Evolutionary conservation across 2,113 vertebrate species (phyloP).

Genomic region (Marcusenius ussheri): DNA sequence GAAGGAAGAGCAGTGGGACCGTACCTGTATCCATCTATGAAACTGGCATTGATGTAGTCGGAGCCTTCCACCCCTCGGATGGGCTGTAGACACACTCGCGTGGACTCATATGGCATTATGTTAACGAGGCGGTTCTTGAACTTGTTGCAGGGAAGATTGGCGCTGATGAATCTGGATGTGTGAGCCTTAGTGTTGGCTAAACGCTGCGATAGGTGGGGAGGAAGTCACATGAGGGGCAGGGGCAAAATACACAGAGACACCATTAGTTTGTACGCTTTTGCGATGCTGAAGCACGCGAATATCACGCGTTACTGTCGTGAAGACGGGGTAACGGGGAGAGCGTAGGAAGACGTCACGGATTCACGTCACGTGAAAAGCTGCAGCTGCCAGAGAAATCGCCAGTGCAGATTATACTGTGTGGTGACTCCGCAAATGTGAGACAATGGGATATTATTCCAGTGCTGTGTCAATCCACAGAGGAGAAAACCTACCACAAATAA

Average conservation of each 20-base stretch:
- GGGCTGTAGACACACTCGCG: constrained; percentile 92
- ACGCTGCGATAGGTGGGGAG: constrained; percentile 62
- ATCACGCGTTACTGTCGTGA: neutral
- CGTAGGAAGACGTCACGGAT: neutral
- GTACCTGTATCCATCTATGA: constrained; percentile 98
- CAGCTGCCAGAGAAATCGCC: neutral
- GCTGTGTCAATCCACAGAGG: constrained; percentile 14
- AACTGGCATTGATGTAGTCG: constrained; percentile 98
- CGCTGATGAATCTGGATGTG: constrained; percentile 99
- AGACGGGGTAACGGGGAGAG: neutral
- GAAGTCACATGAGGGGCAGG: neutral
- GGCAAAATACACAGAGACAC: neutral
- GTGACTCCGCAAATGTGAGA: constrained; percentile 25
- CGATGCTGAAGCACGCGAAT: neutral
- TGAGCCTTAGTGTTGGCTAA: constrained; percentile 98
- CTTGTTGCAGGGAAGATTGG: constrained; percentile 99
- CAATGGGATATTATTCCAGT: constrained; percentile 32
- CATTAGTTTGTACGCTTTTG: neutral
- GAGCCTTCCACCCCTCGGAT: constrained; percentile 97
- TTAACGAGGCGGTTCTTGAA: constrained; percentile 99
- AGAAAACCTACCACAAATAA: constrained; percentile 21
- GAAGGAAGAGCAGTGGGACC: constrained; percentile 29
- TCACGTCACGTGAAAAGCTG: neutral
- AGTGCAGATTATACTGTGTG: neutral
- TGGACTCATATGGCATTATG: constrained; percentile 99